Evolutionary conservation across 2,113 vertebrate species (phyloP).

Genomic region (Picathartes gymnocephalus): DNA sequence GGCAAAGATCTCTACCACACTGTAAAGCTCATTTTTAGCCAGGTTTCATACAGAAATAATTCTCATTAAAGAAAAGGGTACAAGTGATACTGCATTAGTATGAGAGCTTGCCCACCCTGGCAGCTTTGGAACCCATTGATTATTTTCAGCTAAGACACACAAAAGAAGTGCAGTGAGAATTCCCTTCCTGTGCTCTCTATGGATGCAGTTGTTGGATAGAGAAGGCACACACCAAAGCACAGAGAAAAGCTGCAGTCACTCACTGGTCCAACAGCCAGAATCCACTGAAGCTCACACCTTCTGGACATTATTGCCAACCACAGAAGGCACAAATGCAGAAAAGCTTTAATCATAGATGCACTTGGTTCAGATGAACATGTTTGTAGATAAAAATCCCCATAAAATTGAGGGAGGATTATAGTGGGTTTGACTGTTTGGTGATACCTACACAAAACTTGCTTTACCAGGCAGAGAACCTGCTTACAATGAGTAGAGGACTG

Average conservation of each 20-base stretch:
- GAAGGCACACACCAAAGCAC: not conserved
- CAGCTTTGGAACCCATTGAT: not conserved
- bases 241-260: not conserved
- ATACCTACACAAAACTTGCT: not conserved
- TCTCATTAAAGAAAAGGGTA: not conserved
- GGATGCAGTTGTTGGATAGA: too few species aligned
- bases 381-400: not conserved
- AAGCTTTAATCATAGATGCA: not conserved
- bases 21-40: not conserved
- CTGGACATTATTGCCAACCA: not conserved
- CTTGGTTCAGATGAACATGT: not conserved
- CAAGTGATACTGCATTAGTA: not conserved
- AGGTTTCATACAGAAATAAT: not conserved
- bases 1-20: not conserved
- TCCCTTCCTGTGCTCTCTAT: not conserved
- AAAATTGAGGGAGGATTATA: rapidly evolving
- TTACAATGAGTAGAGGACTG: not conserved
- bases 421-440: not conserved
- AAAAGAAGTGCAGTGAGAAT: not conserved
- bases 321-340: not conserved
- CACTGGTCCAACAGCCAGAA: not conserved
- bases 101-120: not conserved
- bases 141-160: not conserved
- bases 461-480: not conserved
- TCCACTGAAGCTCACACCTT: not conserved